These are phyloP conservation scores for Tetragonula clypearis DNA, from an alignment of 1,140 invertebrate species.

Conservation along the genomic window DNA sequence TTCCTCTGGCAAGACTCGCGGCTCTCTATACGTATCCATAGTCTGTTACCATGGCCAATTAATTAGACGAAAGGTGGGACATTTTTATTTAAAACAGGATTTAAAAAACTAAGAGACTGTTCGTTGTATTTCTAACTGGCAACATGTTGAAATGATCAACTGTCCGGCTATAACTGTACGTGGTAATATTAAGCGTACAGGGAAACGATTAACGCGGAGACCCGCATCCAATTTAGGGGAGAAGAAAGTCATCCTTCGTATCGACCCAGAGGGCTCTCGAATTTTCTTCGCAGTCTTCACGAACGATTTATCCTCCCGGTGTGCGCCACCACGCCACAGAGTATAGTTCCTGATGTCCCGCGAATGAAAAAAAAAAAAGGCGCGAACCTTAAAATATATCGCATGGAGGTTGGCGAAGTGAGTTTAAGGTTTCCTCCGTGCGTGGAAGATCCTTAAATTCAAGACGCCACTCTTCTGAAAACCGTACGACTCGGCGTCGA, in stretches of 20 bases:
- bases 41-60: conserved; percentile 63
- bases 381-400: conserved; percentile 66
- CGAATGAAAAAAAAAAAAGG: conserved; percentile 49
- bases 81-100: too few species aligned
- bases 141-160: too few species aligned
- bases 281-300: conserved; percentile 56
- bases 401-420: conserved; percentile 54
- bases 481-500: conserved; percentile 13
- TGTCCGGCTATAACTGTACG: too few species aligned
- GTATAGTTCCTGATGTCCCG: conserved; percentile 59
- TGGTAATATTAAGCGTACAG: too few species aligned
- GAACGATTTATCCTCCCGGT: conserved; percentile 51
- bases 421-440: conserved; percentile 61
- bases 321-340: conserved; percentile 35
- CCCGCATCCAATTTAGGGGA: conserved; percentile 3
- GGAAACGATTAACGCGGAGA: conserved; percentile 49
- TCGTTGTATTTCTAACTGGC: too few species aligned
- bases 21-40: conserved; percentile 1
- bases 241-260: conserved; percentile 2
- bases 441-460: conserved; percentile 59
- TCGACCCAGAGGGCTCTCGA: conserved; percentile 15
- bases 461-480: conserved; percentile 48
- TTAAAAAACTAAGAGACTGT: too few species aligned
- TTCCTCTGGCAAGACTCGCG: conserved; percentile 37
- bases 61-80: conserved; percentile 37